These are phyloP conservation scores for Bimastos eiseni DNA, from an alignment of 2,888 invertebrate genomes.

Conservation along the genomic window DNA sequence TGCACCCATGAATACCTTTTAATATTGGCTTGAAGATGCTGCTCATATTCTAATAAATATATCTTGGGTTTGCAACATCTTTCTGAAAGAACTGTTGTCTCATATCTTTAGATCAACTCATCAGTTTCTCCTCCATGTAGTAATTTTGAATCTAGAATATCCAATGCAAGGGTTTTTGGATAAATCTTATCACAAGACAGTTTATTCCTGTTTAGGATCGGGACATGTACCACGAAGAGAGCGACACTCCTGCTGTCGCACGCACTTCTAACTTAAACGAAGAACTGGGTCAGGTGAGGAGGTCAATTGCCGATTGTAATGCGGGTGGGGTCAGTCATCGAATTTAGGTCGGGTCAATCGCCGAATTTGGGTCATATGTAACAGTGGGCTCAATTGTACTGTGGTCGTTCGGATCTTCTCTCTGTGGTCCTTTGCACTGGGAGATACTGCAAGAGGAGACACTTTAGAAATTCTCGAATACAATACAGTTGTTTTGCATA, in stretches of 20 bases:
- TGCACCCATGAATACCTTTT: no score
- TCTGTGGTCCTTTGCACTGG: no score
- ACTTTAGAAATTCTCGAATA: no score
- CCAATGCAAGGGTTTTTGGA: background rate
- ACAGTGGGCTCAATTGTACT: no score
- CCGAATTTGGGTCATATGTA: no score
- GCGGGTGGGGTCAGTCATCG: background rate
- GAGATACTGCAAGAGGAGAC: no score
- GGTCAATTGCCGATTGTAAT: background rate
- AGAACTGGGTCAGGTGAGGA: constrained; percentile 79
- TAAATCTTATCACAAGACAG: background rate
- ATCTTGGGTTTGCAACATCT: background rate
- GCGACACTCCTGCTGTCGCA: constrained; percentile 92
- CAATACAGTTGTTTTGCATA: no score
- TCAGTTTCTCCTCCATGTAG: no score
- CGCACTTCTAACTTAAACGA: constrained; percentile 97
- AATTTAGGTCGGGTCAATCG: background rate
- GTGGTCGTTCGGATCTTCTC: no score
- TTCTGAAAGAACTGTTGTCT: background rate
- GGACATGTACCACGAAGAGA: constrained; percentile 92
- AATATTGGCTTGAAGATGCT: no score
- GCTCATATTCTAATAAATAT: no score
- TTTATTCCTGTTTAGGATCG: constrained; percentile 71
- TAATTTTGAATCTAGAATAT: background rate
- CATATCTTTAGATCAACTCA: background rate